Conservation (phyloP, 2,113 vertebrate genomes). For the Taurulus bubalis region DNA sequence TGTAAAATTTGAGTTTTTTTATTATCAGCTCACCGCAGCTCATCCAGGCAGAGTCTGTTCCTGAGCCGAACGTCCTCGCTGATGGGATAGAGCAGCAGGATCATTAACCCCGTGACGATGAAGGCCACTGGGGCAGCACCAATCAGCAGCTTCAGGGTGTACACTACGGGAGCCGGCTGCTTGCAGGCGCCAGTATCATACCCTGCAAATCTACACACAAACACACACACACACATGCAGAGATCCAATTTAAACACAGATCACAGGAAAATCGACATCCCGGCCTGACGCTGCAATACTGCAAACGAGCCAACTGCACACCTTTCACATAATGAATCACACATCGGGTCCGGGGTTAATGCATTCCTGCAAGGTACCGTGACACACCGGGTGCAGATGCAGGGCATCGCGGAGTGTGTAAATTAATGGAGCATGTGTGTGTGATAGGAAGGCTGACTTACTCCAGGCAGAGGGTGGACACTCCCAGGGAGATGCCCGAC, state of each 20-base stretch:
- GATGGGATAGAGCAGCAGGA: constrained; percentile 90
- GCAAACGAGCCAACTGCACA: constrained; percentile 37
- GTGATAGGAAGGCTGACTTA: constrained; percentile 80
- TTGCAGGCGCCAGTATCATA: constrained; percentile 90
- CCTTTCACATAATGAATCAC: constrained; percentile 25
- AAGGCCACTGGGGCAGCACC: constrained; percentile 91
- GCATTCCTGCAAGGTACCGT: constrained; percentile 6
- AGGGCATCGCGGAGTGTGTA: neutral
- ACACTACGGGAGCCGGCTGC: constrained; percentile 87
- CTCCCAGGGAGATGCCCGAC: constrained; percentile 90
- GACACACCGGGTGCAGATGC: neutral
- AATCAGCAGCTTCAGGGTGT: constrained; percentile 92
- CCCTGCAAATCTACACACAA: constrained; percentile 88
- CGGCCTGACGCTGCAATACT: neutral
- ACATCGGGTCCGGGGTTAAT: constrained; percentile 27
- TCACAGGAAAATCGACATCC: constrained; percentile 25
- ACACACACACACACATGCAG: constrained; percentile 25
- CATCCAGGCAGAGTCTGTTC: constrained; percentile 85
- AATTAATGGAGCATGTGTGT: neutral
- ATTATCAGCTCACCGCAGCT: constrained; percentile 87
- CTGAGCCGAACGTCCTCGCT: constrained; percentile 86
- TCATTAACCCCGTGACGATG: constrained; percentile 88
- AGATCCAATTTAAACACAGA: constrained; percentile 29
- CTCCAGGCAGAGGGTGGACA: constrained; percentile 93
- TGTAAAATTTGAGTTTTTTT: neutral